Evolutionary conservation across 1,140 invertebrate species (phyloP), one percentile per base, ranked within the genome.

Genomic region (Cotesia vestalis): DNA sequence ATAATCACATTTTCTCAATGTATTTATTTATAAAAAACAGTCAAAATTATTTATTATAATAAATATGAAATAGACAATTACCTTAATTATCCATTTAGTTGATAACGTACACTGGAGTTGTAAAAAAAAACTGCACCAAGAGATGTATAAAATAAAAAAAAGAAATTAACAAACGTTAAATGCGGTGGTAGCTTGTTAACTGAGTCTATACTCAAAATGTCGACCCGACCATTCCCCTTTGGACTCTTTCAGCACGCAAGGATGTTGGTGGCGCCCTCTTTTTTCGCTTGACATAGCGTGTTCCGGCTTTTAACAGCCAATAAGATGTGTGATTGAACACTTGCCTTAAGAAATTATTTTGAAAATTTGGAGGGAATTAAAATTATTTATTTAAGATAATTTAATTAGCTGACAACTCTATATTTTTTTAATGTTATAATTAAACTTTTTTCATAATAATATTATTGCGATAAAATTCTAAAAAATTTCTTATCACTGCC

Each of bases 181-280:
- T 46, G n/a, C 57, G 4, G 20, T 5, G 6, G 27, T 9, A 0
- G 27, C 8, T 8, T 27, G 20, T 27, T 59, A 46, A 46, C 57
- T 27, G 20, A 59, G 20, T 59, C 57, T 59, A 3, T 4, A 59
- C 57, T 17, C 57, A 59, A 59, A 59, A 59, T 59, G 57, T 59
- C 57, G 57, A 27, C 57, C 4, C 57, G 57, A 27, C 57, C 17
- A 20, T 59, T 59, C 57, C 57, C 17, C 20, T 59, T 17, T 59
- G 8, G 14, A 17, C 20, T 4, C 9, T 55, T 14, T 20, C 57
- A 59, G 57, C 14, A 46, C 35, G 1, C 17, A 3, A 20, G 57
- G 57, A 59, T 59, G 20, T 27, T 6, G 1, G 14, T 4, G 27
- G 57, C 57, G 57, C 57, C 57, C 57, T 59, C 57, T 6, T 20